Conservation (phyloP, 2,113 vertebrate species). For the Toxotes chatareus region DNA sequence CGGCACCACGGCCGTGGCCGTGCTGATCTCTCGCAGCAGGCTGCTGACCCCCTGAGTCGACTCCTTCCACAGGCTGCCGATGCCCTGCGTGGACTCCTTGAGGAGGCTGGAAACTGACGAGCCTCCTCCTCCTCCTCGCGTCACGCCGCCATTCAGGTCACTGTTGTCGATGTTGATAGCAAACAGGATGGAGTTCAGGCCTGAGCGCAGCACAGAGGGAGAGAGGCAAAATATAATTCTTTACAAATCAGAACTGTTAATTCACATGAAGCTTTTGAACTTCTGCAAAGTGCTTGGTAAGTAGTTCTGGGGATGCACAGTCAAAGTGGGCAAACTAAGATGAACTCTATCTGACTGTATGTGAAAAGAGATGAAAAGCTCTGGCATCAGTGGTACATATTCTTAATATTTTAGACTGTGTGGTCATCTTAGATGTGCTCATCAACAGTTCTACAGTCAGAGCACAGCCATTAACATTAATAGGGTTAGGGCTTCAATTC, state of each 20-base stretch:
- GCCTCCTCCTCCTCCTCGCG: slow-evolving; percentile 46
- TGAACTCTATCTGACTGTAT: slow-evolving; percentile 14
- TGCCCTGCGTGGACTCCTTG: slow-evolving; percentile 96
- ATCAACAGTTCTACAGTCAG: slow-evolving; percentile 48
- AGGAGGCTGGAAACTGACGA: slow-evolving; percentile 91
- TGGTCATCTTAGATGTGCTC: slow-evolving; percentile 16
- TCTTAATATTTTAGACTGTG: slow-evolving; percentile 52
- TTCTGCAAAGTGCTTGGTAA: slow-evolving; percentile 29
- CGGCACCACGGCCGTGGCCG: slow-evolving; percentile 90
- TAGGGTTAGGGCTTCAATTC: neutral
- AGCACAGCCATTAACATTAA: slow-evolving; percentile 30
- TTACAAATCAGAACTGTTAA: neutral
- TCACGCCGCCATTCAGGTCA: slow-evolving; percentile 93
- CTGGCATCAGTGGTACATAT: slow-evolving; percentile 38
- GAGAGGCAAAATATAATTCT: neutral
- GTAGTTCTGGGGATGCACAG: slow-evolving; percentile 15
- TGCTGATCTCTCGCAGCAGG: slow-evolving; percentile 93
- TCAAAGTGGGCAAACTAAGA: neutral
- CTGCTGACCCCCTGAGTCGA: slow-evolving; percentile 96
- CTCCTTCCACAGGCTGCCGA: slow-evolving; percentile 95
- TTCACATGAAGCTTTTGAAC: slow-evolving; percentile 25
- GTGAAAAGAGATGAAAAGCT: neutral
- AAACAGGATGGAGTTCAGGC: slow-evolving; percentile 97
- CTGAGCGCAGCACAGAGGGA: slow-evolving; percentile 72
- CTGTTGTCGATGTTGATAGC: slow-evolving; percentile 98